Conservation (phyloP, 35 echinoderm and acorn worm species). For the Anneissia japonica region DNA sequence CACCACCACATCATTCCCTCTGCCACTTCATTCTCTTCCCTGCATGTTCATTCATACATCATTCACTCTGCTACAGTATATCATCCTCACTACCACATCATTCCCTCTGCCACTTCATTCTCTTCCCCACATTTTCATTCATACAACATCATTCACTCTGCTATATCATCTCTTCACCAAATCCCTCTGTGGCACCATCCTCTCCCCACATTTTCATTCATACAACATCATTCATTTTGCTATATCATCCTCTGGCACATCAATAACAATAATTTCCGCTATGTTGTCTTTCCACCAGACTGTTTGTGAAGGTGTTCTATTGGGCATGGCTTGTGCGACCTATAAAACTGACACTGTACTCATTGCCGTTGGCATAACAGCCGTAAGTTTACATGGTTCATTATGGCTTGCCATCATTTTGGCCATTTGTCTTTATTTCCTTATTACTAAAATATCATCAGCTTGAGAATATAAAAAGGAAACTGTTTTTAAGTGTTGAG, state of each 20-base stretch:
- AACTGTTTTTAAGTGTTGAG: neutral
- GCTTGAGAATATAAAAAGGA: too few species aligned
- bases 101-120: neutral
- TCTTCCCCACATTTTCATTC: neutral
- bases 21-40: neutral
- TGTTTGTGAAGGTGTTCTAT: slow-evolving; percentile 61
- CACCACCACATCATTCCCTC: neutral
- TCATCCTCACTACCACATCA: neutral
- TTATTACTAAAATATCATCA: too few species aligned
- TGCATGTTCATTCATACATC: neutral
- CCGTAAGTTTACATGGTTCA: slow-evolving; percentile 73
- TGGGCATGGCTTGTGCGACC: slow-evolving; percentile 53
- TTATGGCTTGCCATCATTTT: too few species aligned
- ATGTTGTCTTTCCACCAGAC: slow-evolving; percentile 35
- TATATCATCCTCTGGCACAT: neutral
- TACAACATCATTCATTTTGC: neutral
- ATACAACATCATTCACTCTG: neutral
- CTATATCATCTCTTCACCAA: neutral
- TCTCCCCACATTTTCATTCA: neutral
- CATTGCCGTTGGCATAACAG: slow-evolving; percentile 64
- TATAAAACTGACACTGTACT: slow-evolving; percentile 57
- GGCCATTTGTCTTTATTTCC: too few species aligned
- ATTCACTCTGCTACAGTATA: neutral
- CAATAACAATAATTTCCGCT: neutral
- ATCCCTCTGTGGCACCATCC: neutral